phyloP scores from a whole-genome alignment of 2,888 invertebrate genomes.

The Trichogramma evanescens region DNA sequence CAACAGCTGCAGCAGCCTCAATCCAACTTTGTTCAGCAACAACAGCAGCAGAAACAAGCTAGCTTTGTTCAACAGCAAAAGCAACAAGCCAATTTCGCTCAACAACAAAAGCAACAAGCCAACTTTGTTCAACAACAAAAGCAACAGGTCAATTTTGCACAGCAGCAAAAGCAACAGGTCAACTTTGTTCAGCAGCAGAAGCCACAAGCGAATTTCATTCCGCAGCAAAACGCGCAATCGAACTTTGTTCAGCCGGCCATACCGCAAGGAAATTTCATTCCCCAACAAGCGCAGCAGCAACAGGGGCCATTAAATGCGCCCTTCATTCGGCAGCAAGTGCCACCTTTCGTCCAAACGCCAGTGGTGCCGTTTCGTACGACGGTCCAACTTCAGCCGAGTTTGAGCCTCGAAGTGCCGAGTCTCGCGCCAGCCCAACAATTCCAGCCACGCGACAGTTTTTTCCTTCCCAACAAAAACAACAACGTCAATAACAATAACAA shows the following conservation, averaged over 20 bases:
- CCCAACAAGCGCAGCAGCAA: background rate
- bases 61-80: constrained; percentile 20
- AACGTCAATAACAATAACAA: constrained; percentile 28
- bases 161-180: constrained; percentile 32
- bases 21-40: constrained; percentile 27
- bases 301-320: too few species aligned
- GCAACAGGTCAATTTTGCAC: background rate
- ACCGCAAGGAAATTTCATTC: constrained; percentile 24
- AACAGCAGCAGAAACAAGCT: constrained; percentile 24
- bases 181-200: constrained; percentile 27
- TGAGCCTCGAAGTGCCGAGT: constrained; percentile 38
- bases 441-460: constrained; percentile 33
- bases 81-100: background rate
- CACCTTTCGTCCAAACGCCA: constrained; percentile 27
- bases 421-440: constrained; percentile 30
- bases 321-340: constrained; percentile 26
- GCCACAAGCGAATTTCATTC: constrained; percentile 21
- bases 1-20: constrained; percentile 32
- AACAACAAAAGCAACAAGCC: constrained; percentile 2
- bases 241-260: constrained; percentile 25
- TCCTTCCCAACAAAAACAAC: constrained; percentile 27
- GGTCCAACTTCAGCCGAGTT: constrained; percentile 37
- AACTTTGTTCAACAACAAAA: background rate
- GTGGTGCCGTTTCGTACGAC: constrained; percentile 5
- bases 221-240: background rate